A percentile compares a stretch with the other conserved stretches of the same genome.
Evolutionary conservation across 2,888 invertebrate species (phyloP).

Genomic region (Keiferia lycopersicella): DNA sequence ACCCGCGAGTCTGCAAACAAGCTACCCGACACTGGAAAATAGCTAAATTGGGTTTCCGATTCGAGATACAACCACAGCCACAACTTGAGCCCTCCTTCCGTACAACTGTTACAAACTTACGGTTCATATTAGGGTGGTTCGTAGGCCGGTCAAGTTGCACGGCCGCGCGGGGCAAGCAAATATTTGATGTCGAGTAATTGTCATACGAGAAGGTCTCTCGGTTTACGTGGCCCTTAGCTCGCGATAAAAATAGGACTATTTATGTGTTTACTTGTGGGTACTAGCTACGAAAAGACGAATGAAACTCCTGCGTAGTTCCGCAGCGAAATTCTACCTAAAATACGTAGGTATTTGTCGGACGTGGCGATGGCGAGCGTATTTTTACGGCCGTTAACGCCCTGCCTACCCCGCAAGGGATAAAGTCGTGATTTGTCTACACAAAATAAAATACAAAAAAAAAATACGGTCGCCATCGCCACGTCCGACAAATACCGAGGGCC

Average conservation of each 20-base stretch:
- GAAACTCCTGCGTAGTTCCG: not conserved
- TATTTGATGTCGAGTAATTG: constrained; percentile 76
- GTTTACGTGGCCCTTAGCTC: constrained; percentile 46
- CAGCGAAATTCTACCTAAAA: not conserved
- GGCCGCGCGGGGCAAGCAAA: constrained; percentile 73
- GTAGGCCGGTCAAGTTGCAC: constrained; percentile 64
- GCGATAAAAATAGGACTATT: constrained; percentile 27
- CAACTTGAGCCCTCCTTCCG: constrained; percentile 36
- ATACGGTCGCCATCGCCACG: too few species aligned
- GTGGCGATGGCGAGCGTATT: too few species aligned
- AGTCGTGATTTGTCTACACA: too few species aligned
- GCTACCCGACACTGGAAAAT: constrained; percentile 69
- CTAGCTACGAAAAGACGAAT: not conserved
- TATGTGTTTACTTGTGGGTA: not conserved
- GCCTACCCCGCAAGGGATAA: too few species aligned
- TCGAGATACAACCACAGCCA: constrained; percentile 35
- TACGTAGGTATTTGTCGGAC: too few species aligned
- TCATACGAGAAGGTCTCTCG: constrained; percentile 64
- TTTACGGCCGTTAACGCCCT: too few species aligned
- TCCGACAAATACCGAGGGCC: too few species aligned
- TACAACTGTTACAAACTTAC: not conserved
- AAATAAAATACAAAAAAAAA: too few species aligned
- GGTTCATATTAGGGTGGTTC: constrained; percentile 32
- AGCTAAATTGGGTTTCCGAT: constrained; percentile 59
- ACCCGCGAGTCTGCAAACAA: constrained; percentile 74